Base-by-base conservation (phyloP, 2,888 invertebrate genomes). In the Drosophila austrosaltans region DNA sequence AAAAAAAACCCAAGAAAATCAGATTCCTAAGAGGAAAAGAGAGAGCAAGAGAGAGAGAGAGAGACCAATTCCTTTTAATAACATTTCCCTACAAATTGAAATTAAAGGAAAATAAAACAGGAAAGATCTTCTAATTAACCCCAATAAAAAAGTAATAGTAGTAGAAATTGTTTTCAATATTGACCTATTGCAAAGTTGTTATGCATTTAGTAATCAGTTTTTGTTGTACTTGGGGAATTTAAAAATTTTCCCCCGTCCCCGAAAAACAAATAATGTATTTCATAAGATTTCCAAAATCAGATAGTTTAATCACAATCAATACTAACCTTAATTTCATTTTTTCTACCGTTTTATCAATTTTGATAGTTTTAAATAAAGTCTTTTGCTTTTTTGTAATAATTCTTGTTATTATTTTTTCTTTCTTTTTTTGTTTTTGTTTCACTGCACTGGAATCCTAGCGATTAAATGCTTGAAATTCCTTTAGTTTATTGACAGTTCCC, bases 241-340 rank as follows among this genome's bases (percentile, higher is more conserved):
- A 36, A 36, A 8, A 8, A 10, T 36, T 36, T 36, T 2, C 36
- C 40, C n/a, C n/a, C 2, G 0, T 3, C 1, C 2, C 16, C 20
- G 7, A 16, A 20, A 2, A 20, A 44, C 7, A 20, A 48, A 8
- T 7, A 3, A 44, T 20, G 42, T 42, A 16, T 48, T 48, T 48
- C 22, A 12, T 4, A 25, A 12, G 48, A 48, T 25, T 48, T 48
- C 48, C 4, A 25, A 20, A 22, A 48, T 48, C 16, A 48, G 48
- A 48, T 48, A 48, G 44, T 36, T 8, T 22, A 48, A 25, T 48
- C 48, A 48, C 25, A 48, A 48, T 48, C 48, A 25, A 36, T 36
- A 80, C 90, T 87, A 59, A 90, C 90, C 89, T 89, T 61, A 90
- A 75, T 74, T 90, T 90, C 90, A 90, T 90, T 75, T 80, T 90